Base-by-base conservation (phyloP, 2,888 invertebrate genomes). In the Oxytorus armatus region DNA sequence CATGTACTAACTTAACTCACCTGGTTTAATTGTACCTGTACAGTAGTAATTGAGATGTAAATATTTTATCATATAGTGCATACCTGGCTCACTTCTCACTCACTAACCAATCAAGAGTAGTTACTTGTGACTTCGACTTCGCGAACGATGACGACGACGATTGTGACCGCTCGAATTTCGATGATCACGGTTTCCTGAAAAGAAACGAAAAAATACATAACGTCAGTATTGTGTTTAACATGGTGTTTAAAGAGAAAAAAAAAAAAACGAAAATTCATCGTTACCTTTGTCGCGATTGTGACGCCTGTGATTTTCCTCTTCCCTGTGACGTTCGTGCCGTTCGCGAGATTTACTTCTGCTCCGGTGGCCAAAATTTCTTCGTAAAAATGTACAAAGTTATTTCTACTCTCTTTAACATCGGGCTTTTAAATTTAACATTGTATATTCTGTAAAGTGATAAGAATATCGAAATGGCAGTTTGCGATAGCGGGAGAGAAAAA, bases 91-190 rank as follows among this genome's bases (percentile, higher is more conserved):
- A 88, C 85, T 90, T 90, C 91, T 91, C 91, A 91, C 90, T 92
- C 92, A 92, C 92, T 92, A 92, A 92, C 92, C 92, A 91, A 91
- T 91, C 92, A 91, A 91, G 92, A 89, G 90, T 90, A 88, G 91
- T 91, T 92, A 92, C 90, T 92, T 92, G 92, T 88, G 92, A 92
- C 91, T 91, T 89, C 91, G 91, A 88, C 91, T 92, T 89, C 91
- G 86, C 77, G 92, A 92, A 82, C 92, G 91, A 85, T 91, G 90
- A 73, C 91, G 90, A 77, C 90, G 89, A 51, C 92, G 92, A 77
- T 84, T 91, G 74, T 91, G 91, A 69, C 90, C 89, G 79, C 89
- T 89, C 51, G 90, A 88, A 75, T 86, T 90, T 81, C 90, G 90
- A 78, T 92, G 89, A 83, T 92, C 91, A 36, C 91, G 91, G 79